Evolutionary conservation across 2,888 invertebrate genomes (phyloP), one percentile per base, ranked within the genome.

Genomic region (Coleophora flavipennella): DNA sequence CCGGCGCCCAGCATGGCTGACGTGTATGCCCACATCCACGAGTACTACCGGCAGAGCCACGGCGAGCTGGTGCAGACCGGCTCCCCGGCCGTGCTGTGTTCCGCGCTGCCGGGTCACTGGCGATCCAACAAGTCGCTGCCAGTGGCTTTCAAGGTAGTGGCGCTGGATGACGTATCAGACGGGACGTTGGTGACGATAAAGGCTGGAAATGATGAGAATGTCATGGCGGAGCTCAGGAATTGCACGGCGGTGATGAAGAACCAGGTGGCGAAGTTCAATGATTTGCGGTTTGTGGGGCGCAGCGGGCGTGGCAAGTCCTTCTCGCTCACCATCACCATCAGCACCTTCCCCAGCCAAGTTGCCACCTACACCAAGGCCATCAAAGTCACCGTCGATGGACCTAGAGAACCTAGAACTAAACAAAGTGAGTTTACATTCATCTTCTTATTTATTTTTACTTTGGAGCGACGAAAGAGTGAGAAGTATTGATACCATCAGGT

Each of bases 341-440:
- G 91, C 67, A 88, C 91, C 12, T 88, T 88, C 51, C 85, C 85
- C 2, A 86, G 88, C 49, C 97, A 98, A 86, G 91, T 97, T 25
- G 95, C 97, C 36, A 93, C 95, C 3, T 99, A 98, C 75, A 91
- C 86, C 59, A 98, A 98, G 72, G 98, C 98, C 39, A 99, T 99
- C 75, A 99, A 99, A 88, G 98, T 99, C 41, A 99, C 99, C 13
- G 99, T 99, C 27, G 99, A 99, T 67, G 99, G 99, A 59, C 99
- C 99, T 0, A 86, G 99, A 60, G 98, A 99, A 84, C 98, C 99
- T 11, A 87, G 98, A 78, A 96, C 96, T 53, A 97, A 97, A 81
- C 94, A 95, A 86, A 95, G 97, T 97, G 89, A 94, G 96, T 91
- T 51, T 42, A 20, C 20, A 20, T 20, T 20, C 3, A 20, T 20